Evolutionary conservation across 1,140 invertebrate genomes (phyloP), one percentile per base, ranked within the genome.

Genomic region (Nautilus pompilius): DNA sequence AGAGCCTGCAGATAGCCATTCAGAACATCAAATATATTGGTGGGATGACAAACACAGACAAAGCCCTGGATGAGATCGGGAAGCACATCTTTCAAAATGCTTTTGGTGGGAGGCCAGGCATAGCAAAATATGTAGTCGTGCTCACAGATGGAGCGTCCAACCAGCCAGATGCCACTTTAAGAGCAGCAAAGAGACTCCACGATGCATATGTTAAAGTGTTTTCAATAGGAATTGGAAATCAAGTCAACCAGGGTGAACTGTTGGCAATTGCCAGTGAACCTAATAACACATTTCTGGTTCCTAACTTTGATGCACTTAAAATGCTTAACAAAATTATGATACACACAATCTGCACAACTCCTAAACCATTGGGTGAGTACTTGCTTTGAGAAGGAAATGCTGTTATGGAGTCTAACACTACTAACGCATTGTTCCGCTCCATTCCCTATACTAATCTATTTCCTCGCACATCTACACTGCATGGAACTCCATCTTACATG

Each of bases 41-140:
- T 4, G 70, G 72, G 6, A 49, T 56, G 4, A 72, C 70, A 1
- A 57, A 70, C 15, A 70, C 68, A 22, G 61, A 65, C 10, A 46
- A 51, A 17, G 72, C 68, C 20, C 56, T 74, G 45, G 32, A 58
- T 3, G 51, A 58, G 22, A 60, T 61, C 1, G 46, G 65, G 3
- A 51, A 24, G 8, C 26, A 66, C 13, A 63, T 24, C n/a, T n/a
- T n/a, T n/a, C n/a, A n/a, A n/a, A n/a, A n/a, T n/a, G n/a, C n/a
- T n/a, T n/a, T n/a, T n/a, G 63, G 63, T 17, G 64, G 45, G 5
- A 30, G 64, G 46, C 41, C 36, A 3, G 46, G 55, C 3, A 54
- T 66, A n/a, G 32, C 33, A 22, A 64, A 64, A 58, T 59, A 59
- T 29, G 57, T 60, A n/a, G 57, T 64, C 5, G 63, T 64, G 1